A percentile compares a stretch with the other conserved stretches of the same genome.
phyloP scores from a whole-genome alignment of 2,888 invertebrate genomes.

The Aproaerema taeniolella region DNA sequence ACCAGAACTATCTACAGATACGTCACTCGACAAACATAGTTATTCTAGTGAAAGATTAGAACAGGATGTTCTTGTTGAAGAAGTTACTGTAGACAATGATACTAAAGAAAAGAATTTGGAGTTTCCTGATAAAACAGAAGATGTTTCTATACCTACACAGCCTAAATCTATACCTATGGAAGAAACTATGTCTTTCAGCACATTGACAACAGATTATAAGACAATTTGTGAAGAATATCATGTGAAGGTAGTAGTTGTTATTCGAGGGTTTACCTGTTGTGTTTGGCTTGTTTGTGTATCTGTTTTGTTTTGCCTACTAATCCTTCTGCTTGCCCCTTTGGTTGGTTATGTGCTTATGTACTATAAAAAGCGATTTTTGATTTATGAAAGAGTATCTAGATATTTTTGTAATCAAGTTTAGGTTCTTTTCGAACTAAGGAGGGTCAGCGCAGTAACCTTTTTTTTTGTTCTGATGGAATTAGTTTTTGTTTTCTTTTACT shows the following conservation, averaged over 20 bases:
- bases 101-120: slow-evolving; percentile 33
- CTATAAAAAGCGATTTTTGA: slow-evolving; percentile 30
- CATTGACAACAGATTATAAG: slow-evolving; percentile 83
- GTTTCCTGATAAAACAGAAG: slow-evolving; percentile 31
- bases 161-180: slow-evolving; percentile 56
- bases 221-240: slow-evolving; percentile 84
- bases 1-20: slow-evolving; percentile 33
- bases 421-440: slow-evolving; percentile 8
- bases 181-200: slow-evolving; percentile 69
- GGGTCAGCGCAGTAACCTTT: no score
- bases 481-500: no score
- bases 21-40: slow-evolving; percentile 36
- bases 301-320: slow-evolving; percentile 27
- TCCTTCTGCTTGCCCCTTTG: slow-evolving; percentile 34
- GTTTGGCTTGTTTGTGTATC: slow-evolving; percentile 27
- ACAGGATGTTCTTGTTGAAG: slow-evolving; percentile 57
- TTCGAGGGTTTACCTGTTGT: slow-evolving; percentile 33
- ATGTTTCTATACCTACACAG: slow-evolving; percentile 32
- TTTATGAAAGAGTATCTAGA: slow-evolving; percentile 31
- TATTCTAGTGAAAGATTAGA: slow-evolving; percentile 50
- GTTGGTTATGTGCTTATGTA: slow-evolving; percentile 38
- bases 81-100: slow-evolving; percentile 52
- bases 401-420: slow-evolving; percentile 23
- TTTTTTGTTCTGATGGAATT: no score
- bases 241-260: slow-evolving; percentile 74